Evolutionary conservation across 2,888 invertebrate genomes (phyloP).

Genomic region (Papilio gigon): DNA sequence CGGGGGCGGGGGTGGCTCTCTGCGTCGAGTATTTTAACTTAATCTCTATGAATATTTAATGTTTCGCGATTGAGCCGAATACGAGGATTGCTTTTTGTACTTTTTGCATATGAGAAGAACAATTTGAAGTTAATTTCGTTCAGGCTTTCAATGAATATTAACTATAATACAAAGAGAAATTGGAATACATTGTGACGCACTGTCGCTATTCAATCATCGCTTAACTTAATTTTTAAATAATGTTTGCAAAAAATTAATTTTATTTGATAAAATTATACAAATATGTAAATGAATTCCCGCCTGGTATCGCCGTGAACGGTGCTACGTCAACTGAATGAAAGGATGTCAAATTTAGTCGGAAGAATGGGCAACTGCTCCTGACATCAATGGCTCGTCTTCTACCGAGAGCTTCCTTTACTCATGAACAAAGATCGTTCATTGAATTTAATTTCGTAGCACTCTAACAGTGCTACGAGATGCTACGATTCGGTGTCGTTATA

Average conservation of each 20-base stretch:
- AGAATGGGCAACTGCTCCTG: slow-evolving; percentile 28
- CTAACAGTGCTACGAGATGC: slow-evolving; percentile 19
- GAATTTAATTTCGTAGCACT: slow-evolving; percentile 33
- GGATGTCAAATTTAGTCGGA: slow-evolving; percentile 27
- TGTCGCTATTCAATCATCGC: background rate
- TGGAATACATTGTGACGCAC: background rate
- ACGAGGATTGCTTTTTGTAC: slow-evolving; percentile 29
- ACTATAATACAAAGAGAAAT: slow-evolving; percentile 8
- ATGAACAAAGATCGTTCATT: slow-evolving; percentile 39
- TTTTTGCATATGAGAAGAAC: slow-evolving; percentile 31
- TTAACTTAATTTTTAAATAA: background rate
- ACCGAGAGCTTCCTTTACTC: background rate
- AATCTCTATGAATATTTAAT: slow-evolving; percentile 53
- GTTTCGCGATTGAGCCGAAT: slow-evolving; percentile 27
- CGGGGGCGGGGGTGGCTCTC: slow-evolving; percentile 43
- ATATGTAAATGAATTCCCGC: background rate
- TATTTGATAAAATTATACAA: background rate
- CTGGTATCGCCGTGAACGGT: background rate
- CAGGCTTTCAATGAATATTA: slow-evolving; percentile 32
- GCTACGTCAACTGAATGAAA: slow-evolving; percentile 31
- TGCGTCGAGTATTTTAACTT: slow-evolving; percentile 65
- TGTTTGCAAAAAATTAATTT: background rate
- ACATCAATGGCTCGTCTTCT: slow-evolving; percentile 26
- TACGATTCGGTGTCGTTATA: background rate
- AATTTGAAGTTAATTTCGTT: slow-evolving; percentile 34